Evolutionary conservation across 2,888 invertebrate species (phyloP).

Genomic region (Drosophila colorata): DNA sequence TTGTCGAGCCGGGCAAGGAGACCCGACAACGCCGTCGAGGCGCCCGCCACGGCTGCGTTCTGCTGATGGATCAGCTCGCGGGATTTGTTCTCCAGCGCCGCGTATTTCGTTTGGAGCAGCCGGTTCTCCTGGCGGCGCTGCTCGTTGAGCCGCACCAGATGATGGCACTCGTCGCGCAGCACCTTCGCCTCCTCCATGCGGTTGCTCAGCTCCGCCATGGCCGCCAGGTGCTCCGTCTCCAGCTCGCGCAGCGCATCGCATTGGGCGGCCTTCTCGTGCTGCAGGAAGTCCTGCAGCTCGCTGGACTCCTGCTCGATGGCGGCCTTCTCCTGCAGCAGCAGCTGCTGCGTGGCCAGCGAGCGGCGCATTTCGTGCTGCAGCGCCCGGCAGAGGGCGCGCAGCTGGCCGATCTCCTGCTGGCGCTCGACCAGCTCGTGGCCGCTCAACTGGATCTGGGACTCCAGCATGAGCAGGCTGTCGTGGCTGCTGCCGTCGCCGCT

Average conservation of each 20-base stretch:
- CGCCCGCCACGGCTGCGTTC: slow-evolving; percentile 89
- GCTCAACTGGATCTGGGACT: slow-evolving; percentile 91
- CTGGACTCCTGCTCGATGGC: slow-evolving; percentile 92
- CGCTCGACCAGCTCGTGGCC: slow-evolving; percentile 91
- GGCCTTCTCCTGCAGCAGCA: slow-evolving; percentile 90
- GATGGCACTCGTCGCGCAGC: slow-evolving; percentile 91
- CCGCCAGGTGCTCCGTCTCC: slow-evolving; percentile 86
- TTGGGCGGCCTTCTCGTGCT: slow-evolving; percentile 93
- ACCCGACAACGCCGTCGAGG: slow-evolving; percentile 89
- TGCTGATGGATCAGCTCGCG: slow-evolving; percentile 89
- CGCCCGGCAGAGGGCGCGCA: slow-evolving; percentile 89
- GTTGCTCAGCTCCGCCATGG: slow-evolving; percentile 85
- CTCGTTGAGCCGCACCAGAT: slow-evolving; percentile 92
- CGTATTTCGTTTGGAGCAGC: slow-evolving; percentile 88
- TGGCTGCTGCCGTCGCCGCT: slow-evolving; percentile 86
- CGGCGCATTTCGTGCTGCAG: slow-evolving; percentile 90
- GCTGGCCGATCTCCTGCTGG: slow-evolving; percentile 90
- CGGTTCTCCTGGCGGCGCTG: slow-evolving; percentile 91
- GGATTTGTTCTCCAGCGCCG: slow-evolving; percentile 88
- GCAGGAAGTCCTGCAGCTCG: slow-evolving; percentile 95
- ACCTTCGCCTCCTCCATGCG: slow-evolving; percentile 87
- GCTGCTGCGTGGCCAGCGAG: slow-evolving; percentile 89
- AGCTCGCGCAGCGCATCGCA: slow-evolving; percentile 92
- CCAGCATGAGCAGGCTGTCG: slow-evolving; percentile 91
- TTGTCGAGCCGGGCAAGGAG: slow-evolving; percentile 89